phyloP scores from a whole-genome alignment of 2,888 invertebrate species.

The Andrena praecox region DNA sequence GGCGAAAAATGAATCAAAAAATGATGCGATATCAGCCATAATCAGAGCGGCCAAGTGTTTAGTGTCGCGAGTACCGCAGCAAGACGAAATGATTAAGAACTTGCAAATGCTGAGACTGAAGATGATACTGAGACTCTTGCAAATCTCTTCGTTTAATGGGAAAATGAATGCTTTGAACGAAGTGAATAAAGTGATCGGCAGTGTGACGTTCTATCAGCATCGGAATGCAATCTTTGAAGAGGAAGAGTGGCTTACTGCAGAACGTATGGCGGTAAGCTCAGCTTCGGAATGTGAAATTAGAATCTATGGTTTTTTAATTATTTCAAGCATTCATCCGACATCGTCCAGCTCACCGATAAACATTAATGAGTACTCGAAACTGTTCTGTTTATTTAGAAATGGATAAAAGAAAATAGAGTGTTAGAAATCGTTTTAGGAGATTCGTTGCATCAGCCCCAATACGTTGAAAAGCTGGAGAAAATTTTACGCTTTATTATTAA shows the following conservation, averaged over 20 bases:
- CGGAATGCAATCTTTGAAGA: slow-evolving; percentile 91
- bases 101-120: slow-evolving; percentile 98
- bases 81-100: slow-evolving; percentile 92
- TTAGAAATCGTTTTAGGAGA: slow-evolving; percentile 97
- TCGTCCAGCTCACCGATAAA: not conserved
- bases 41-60: slow-evolving; percentile 96
- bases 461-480: slow-evolving; percentile 98
- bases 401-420: slow-evolving; percentile 98
- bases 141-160: slow-evolving; percentile 99
- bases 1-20: slow-evolving; percentile 97
- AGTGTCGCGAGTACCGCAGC: slow-evolving; percentile 93
- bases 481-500: slow-evolving; percentile 98
- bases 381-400: slow-evolving; percentile 87
- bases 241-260: slow-evolving; percentile 96
- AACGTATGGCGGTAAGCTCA: slow-evolving; percentile 94
- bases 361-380: not conserved
- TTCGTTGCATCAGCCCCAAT: slow-evolving; percentile 98
- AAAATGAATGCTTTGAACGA: slow-evolving; percentile 99
- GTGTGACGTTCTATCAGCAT: slow-evolving; percentile 95
- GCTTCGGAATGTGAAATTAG: slow-evolving; percentile 15
- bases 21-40: slow-evolving; percentile 97
- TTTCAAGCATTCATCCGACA: too few relatives aligned
- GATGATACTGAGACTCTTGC: slow-evolving; percentile 97
- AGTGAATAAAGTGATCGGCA: slow-evolving; percentile 97
- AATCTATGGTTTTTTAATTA: not conserved